A percentile compares a stretch with the other conserved stretches of the same genome.
phyloP scores from a whole-genome alignment of 2,113 vertebrate genomes.

The Beaufortia kweichowensis region DNA sequence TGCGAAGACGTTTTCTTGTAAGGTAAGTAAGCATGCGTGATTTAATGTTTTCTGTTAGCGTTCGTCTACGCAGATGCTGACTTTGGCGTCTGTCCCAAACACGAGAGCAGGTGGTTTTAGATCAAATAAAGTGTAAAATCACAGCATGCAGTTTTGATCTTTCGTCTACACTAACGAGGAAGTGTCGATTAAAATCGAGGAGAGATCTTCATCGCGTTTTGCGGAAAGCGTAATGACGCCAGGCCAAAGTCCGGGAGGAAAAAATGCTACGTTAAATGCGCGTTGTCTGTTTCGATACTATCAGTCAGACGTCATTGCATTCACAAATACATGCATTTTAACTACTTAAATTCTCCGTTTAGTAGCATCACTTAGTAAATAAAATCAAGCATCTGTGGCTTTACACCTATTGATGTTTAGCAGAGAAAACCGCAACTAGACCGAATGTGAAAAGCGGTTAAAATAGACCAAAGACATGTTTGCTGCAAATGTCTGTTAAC shows the following conservation, averaged over 20 bases:
- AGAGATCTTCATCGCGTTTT: neutral
- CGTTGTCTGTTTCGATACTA: neutral
- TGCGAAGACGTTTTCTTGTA: neutral
- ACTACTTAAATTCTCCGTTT: neutral
- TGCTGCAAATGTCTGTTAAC: too few relatives aligned
- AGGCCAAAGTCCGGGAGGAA: neutral
- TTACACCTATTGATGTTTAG: neutral
- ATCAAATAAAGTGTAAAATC: neutral
- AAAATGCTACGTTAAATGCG: neutral
- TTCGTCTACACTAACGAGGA: neutral
- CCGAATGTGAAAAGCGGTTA: neutral
- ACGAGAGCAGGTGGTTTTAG: neutral
- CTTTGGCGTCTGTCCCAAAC: conserved; percentile 1
- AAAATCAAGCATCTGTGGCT: neutral
- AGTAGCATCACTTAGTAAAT: neutral
- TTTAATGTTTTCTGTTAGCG: neutral
- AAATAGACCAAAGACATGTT: neutral
- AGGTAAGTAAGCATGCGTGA: conserved; percentile 4
- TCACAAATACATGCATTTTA: neutral
- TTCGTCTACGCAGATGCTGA: neutral
- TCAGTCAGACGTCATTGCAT: neutral
- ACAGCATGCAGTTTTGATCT: neutral
- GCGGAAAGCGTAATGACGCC: neutral
- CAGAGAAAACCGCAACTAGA: neutral
- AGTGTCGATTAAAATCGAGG: neutral